Percentiles rank a stretch among this genome's conserved stretches.
Conservation (phyloP, 1,140 invertebrate genomes). For the Calosoma granatense region DNA sequence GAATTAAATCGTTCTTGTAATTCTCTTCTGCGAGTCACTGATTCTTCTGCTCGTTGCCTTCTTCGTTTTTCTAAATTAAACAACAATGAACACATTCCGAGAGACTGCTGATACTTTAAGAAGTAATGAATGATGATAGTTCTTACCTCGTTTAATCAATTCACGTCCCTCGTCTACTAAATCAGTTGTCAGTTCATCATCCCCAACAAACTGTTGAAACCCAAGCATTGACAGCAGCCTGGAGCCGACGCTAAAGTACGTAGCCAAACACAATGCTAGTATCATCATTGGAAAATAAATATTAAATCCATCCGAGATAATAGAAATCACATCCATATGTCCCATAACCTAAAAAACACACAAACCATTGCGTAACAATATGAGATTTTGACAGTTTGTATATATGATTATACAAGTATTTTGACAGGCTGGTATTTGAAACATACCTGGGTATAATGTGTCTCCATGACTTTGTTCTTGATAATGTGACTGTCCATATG, state of each 20-base stretch:
- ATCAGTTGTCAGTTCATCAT: constrained; percentile 88
- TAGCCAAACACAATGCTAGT: constrained; percentile 84
- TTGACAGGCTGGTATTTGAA: too few relatives aligned
- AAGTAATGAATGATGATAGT: too few relatives aligned
- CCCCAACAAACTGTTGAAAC: constrained; percentile 91
- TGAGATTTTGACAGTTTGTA: too few relatives aligned
- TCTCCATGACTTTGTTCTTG: constrained; percentile 67
- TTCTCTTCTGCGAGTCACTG: constrained; percentile 57
- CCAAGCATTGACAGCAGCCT: constrained; percentile 79
- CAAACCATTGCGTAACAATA: not conserved
- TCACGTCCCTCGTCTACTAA: constrained; percentile 87
- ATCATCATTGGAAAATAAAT: constrained; percentile 98
- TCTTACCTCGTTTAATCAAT: constrained; percentile 71
- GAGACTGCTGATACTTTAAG: not conserved
- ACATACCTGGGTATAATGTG: constrained; percentile 75
- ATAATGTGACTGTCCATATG: constrained; percentile 98
- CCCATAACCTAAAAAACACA: constrained; percentile 84
- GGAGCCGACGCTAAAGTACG: constrained; percentile 91
- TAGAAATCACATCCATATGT: constrained; percentile 96
- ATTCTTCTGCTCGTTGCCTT: constrained; percentile 69
- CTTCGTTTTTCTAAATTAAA: constrained; percentile 63
- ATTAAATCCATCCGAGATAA: constrained; percentile 97
- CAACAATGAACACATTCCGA: too few relatives aligned
- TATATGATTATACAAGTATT: constrained; percentile 7
- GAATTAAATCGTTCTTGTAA: constrained; percentile 52